Base-by-base conservation (phyloP, 2,797 vertebrate genomes). In the Mus minutoides region DNA sequence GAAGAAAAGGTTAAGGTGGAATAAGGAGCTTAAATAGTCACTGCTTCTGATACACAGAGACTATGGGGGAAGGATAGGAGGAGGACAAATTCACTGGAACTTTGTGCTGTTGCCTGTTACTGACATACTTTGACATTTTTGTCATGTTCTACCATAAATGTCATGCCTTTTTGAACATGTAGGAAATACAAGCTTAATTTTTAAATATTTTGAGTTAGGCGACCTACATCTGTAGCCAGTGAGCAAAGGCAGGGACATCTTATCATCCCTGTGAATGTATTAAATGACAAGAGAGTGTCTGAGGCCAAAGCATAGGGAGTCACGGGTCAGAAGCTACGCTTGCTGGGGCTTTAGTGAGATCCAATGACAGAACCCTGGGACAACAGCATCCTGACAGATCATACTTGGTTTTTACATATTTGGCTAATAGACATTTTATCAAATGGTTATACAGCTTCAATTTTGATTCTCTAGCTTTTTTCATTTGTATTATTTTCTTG, bases 141-240 rank as follows among this genome's bases (percentile, higher is more conserved):
- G 7, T 1, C 62, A 0, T 24, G 14, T 89, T 93, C 40, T 80
- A 60, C 73, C 87, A 91, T 58, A 90, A 71, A 90, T 34, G 2
- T 37, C 90, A 73, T 60, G 31, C 31, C 6, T 58, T 90, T 92
- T 91, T 86, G 17, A 62, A 37, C 84, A 62, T 54, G 52, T 37
- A 67, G n/a, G 46, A 97, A 78, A 82, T 82, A 26, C 19, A 96
- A 92, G 52, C 34, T 97, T 91, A 88, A 69, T 92, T 93, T 91
- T 46, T 56, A 87, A 94, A 24, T 49, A 71, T 90, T 95, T 40
- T 78, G 46, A 92, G 67, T 64, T 49, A 77, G 88, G 24, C 29
- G 95, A 46, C n/a, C 26, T 4, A 92, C 0, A 67, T 54, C 17
- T 87, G 4, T 17, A 92, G n/a, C 21, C 17, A 43, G 19, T 49